Evolutionary conservation across 2,113 vertebrate genomes (phyloP).

Genomic region (Mastomys natalensis): DNA sequence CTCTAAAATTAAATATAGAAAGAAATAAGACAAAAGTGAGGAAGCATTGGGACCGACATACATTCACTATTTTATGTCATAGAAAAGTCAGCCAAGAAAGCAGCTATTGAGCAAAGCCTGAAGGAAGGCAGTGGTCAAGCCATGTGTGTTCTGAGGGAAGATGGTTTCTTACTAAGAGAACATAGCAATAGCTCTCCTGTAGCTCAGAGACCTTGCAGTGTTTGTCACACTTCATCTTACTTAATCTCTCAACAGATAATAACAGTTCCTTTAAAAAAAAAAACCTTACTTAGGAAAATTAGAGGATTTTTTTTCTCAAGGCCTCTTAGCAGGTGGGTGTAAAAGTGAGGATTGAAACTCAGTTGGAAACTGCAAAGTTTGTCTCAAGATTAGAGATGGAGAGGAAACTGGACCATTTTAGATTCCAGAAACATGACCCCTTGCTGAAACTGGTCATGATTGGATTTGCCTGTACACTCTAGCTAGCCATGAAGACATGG

Average conservation of each 20-base stretch:
- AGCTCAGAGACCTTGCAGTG: neutral
- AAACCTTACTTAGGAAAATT: slow-evolving; percentile 35
- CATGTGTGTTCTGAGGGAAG: fast-evolving
- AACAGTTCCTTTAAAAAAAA: slow-evolving; percentile 52
- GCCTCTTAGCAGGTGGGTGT: neutral
- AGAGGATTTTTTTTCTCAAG: neutral
- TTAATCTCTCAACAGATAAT: slow-evolving; percentile 55
- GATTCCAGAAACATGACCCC: neutral
- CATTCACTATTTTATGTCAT: neutral
- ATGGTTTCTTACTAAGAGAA: neutral
- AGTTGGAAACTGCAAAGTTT: neutral
- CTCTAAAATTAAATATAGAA: neutral
- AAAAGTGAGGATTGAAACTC: neutral
- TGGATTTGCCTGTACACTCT: neutral
- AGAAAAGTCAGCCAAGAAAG: neutral
- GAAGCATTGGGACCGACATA: too few relatives aligned
- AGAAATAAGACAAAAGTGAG: slow-evolving; percentile 16
- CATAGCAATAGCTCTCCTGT: neutral
- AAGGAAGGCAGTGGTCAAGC: neutral
- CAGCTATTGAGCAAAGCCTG: neutral
- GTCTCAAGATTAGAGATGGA: neutral
- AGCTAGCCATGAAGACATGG: neutral
- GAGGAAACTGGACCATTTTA: neutral
- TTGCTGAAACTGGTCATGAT: neutral
- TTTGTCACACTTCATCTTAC: neutral